Base-by-base conservation (phyloP, 2,797 vertebrate genomes). In the Aviceda leuphotes region DNA sequence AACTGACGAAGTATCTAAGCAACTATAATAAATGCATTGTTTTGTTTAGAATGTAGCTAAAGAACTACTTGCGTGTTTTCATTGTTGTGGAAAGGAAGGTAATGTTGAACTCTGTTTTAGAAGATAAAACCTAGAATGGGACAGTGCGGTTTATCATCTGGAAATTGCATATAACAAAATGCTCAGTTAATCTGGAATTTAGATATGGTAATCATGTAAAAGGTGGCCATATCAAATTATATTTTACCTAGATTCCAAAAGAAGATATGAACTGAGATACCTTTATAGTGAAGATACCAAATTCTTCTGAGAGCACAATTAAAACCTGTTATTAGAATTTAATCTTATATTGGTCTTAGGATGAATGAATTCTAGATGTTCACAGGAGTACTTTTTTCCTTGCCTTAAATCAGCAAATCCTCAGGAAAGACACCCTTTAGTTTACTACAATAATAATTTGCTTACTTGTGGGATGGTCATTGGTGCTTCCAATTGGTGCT, bases 371-470 rank as follows among this genome's bases (percentile, higher is more conserved):
- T 63, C 78, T 85, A 43, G 12, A 37, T 78, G 56, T 94, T 96
- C 76, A 47, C 37, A 71, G 31, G 31, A 92, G 14, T 68, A 72
- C 22, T 31, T 54, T 87, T 95, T 94, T 77, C 67, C 73, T 89
- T 94, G 55, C 61, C 54, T 92, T 82, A 84, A 33, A 93, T 83
- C 72, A 91, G 83, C 21, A 83, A 68, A 68, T 80, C 77, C 91
- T 83, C 62, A 43, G 76, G 87, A 83, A 85, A 89, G n/a, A 87
- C 43, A 56, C 43, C 50, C 54, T 92, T 89, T 93, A 83, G 72
- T 89, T 91, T 93, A 92, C 81, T 95, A 88, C 30, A 86, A 67
- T 26, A 59, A 9, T 89, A 55, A 94, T 94, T 93, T 87, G 11
- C 50, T 83, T 95, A 50, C 76, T 87, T 92, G 49, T 83, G 66